Evolutionary conservation across 1,140 invertebrate species (phyloP), one percentile per base, ranked within the genome.

Genomic region (Hypothenemus hampei): DNA sequence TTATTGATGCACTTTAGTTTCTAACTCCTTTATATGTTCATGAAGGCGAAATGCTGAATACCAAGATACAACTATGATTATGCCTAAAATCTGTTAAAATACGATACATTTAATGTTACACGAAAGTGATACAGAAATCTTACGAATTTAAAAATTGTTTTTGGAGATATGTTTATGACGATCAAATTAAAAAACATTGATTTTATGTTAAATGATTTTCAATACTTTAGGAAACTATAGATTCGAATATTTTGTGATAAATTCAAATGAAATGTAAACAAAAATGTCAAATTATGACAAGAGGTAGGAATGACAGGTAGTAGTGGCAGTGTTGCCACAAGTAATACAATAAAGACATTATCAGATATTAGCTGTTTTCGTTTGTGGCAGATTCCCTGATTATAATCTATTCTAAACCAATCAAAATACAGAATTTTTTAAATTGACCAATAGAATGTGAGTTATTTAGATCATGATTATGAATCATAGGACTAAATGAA

Each of bases 31-130:
- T 26, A 51, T 58, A 52, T 66, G 37, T 44, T 54, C 24, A 16
- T 48, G 52, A 20, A 69, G n/a, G 13, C 41, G 37, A 10, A 69
- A 33, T 24, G 55, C 58, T 37, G 62, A 61, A 47, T 65, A 69
- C 68, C 68, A 69, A 37, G 56, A 57, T 11, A 62, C 24, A 4
- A 67, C 0, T 1, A 66, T 58, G 11, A 65, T 19, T 6, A 54
- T 15, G 8, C 54, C 7, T 18, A 66, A 20, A 46, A 66, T 15
- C 67, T 69, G 36, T 11, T 60, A 61, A 51, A 11, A 51, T 15
- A 37, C 3, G 16, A 18, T 36, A 11, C 21, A 4, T 22, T 18
- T 3, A 15, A 29, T 13, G 44, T 15, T 33, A 43, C 2, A 29
- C 31, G 22, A 13, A 31, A 45, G 31, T 36, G 19, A 8, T 37